Percentiles rank a stretch among this genome's conserved stretches.
Conservation (phyloP, 2,888 invertebrate genomes). For the Cynaeus angustus region DNA sequence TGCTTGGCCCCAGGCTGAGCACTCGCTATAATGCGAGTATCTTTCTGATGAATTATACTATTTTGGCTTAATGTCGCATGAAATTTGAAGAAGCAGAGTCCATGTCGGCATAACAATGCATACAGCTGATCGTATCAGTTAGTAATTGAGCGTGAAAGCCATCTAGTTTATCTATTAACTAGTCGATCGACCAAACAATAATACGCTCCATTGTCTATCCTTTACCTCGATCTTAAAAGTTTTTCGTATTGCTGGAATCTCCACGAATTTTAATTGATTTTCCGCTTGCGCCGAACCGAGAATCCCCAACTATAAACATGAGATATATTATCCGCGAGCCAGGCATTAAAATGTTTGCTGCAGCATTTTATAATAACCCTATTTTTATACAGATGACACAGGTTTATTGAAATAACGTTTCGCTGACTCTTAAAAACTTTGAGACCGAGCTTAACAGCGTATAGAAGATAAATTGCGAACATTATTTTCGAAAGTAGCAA, state of each 20-base stretch:
- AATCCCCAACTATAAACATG: slow-evolving; percentile 5
- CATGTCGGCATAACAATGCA: slow-evolving; percentile 70
- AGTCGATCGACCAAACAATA: slow-evolving; percentile 67
- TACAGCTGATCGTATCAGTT: slow-evolving; percentile 69
- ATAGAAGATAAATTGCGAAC: slow-evolving; percentile 62
- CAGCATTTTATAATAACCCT: slow-evolving; percentile 60
- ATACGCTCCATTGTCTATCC: slow-evolving; percentile 67
- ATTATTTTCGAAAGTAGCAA: slow-evolving; percentile 62
- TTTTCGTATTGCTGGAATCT: slow-evolving; percentile 44
- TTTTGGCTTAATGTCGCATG: slow-evolving; percentile 72
- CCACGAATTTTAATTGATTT: slow-evolving; percentile 49
- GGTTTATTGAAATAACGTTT: slow-evolving; percentile 66
- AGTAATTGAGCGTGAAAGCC: slow-evolving; percentile 71
- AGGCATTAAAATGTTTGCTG: slow-evolving; percentile 56
- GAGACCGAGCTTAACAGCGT: slow-evolving; percentile 63
- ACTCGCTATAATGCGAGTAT: slow-evolving; percentile 54
- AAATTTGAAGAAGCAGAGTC: slow-evolving; percentile 71
- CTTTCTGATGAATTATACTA: slow-evolving; percentile 70
- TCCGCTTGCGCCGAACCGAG: neutral
- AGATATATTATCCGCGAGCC: slow-evolving; percentile 32
- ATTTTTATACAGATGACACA: slow-evolving; percentile 65
- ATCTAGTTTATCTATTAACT: slow-evolving; percentile 72
- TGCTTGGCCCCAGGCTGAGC: slow-evolving; percentile 23
- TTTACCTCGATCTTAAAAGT: slow-evolving; percentile 56
- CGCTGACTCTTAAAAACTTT: slow-evolving; percentile 61